Evolutionary conservation across 2,888 invertebrate species (phyloP).

Genomic region (Chrysotoxum bicinctum): DNA sequence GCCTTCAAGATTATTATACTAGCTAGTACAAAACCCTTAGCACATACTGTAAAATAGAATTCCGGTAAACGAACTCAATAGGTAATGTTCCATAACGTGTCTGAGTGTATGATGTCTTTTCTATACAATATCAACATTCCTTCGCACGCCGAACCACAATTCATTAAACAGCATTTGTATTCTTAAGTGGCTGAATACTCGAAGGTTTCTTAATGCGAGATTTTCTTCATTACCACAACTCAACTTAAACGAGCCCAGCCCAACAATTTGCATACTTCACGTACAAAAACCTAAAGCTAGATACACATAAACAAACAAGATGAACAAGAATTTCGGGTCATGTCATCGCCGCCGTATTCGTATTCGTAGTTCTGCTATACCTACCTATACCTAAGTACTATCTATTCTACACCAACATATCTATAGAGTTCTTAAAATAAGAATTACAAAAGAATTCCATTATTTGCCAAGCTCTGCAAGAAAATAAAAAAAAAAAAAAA

Average conservation of each 20-base stretch:
- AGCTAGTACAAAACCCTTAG: not conserved
- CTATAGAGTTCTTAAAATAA: constrained; percentile 1
- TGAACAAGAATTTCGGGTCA: constrained; percentile 71
- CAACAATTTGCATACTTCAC: constrained; percentile 56
- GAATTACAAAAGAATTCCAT: constrained; percentile 63
- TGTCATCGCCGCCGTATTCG: constrained; percentile 10
- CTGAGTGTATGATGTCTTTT: not conserved
- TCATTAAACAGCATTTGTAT: constrained; percentile 36
- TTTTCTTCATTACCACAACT: not conserved
- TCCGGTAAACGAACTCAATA: constrained; percentile 31
- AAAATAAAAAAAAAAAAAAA: not conserved
- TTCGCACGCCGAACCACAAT: not conserved
- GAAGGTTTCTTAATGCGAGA: not conserved
- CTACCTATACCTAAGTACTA: not conserved
- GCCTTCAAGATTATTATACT: not conserved
- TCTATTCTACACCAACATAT: too few species aligned
- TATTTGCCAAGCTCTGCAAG: constrained; percentile 25
- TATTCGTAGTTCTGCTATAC: not conserved
- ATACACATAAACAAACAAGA: constrained; percentile 54
- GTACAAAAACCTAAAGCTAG: constrained; percentile 9
- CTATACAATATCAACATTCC: constrained; percentile 17
- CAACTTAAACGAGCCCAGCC: constrained; percentile 21
- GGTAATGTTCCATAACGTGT: constrained; percentile 63
- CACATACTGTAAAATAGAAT: constrained; percentile 25
- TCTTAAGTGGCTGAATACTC: constrained; percentile 9